Percentiles rank a stretch among this genome's conserved stretches.
Conservation (phyloP, 2,113 vertebrate genomes). For the Eulacestoma nigropectus region DNA sequence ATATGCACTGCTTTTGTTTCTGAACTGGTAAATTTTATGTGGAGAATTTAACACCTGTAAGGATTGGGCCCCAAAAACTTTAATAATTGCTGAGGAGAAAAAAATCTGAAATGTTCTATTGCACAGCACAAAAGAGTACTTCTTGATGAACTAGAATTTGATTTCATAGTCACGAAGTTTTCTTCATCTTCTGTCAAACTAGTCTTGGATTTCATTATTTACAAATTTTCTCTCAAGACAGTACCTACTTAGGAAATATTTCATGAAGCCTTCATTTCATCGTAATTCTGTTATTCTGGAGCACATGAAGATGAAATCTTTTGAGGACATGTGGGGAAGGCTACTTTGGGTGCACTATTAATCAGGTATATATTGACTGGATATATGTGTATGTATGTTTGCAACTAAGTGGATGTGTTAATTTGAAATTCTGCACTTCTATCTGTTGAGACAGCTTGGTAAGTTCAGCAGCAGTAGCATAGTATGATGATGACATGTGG, state of each 20-base stretch:
- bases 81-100: not conserved
- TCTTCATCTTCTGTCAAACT: not conserved
- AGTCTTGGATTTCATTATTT: not conserved
- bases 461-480: not conserved
- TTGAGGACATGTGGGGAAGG: not conserved
- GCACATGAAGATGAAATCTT: not conserved
- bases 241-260: not conserved
- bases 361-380: not conserved
- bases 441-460: not conserved
- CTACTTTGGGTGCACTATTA: not conserved
- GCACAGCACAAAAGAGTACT: not conserved
- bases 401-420: not conserved
- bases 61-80: not conserved
- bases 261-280: not conserved
- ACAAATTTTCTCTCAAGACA: not conserved
- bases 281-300: not conserved
- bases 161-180: not conserved
- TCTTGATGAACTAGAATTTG: not conserved
- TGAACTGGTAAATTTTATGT: not conserved
- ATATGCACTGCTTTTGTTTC: slow-evolving; percentile 7
- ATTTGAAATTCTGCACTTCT: not conserved
- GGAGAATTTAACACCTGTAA: not conserved
- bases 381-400: not conserved
- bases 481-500: not conserved
- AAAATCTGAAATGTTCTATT: not conserved